Conservation (phyloP, 1,140 invertebrate genomes). For the Drosophila mauritiana region DNA sequence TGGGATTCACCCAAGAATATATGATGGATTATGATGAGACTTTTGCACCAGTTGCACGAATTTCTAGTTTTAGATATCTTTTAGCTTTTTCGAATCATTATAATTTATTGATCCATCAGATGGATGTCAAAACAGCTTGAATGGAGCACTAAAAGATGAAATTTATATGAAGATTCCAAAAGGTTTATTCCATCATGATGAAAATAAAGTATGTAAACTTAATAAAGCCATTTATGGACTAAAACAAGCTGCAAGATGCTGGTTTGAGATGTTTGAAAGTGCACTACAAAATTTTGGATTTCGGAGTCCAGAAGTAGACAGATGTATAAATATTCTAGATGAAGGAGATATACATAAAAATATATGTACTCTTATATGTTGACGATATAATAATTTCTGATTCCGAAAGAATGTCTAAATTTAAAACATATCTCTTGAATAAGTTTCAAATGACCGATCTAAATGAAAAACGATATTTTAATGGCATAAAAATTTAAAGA, state of each 20-base stretch:
- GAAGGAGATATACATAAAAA: too few species aligned
- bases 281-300: constrained; percentile 9
- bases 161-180: constrained; percentile 15
- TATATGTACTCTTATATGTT: too few species aligned
- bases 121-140: constrained; percentile 9
- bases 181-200: not conserved
- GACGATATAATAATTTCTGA: too few species aligned
- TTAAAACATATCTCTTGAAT: too few species aligned
- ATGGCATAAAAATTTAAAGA: too few species aligned
- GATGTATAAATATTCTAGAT: constrained; percentile 16
- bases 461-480: too few species aligned
- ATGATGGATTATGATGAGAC: too few species aligned
- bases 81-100: constrained; percentile 84
- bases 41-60: too few species aligned
- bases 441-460: too few species aligned
- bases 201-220: constrained; percentile 18
- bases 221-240: constrained; percentile 25
- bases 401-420: too few species aligned
- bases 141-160: constrained; percentile 9
- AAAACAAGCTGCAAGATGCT: constrained; percentile 24
- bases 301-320: constrained; percentile 35
- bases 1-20: too few species aligned
- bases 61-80: constrained; percentile 34
- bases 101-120: constrained; percentile 72
- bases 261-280: constrained; percentile 26